These are phyloP conservation scores for Platalea minor DNA, from an alignment of 2,797 vertebrate genomes.

Conservation along the genomic window DNA sequence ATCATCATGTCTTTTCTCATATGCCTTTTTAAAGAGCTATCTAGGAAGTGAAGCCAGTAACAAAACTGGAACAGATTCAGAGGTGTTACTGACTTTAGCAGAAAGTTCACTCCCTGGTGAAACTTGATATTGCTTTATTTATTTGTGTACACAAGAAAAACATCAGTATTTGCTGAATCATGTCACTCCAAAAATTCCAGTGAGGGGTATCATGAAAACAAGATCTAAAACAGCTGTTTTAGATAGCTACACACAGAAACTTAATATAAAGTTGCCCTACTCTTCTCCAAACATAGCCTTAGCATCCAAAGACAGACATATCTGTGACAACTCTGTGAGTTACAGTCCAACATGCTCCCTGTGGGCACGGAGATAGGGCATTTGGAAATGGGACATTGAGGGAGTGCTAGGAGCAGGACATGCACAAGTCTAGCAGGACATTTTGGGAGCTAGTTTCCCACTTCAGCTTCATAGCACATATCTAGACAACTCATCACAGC, in stretches of 20 bases:
- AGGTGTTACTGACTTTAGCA: neutral
- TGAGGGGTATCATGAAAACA: neutral
- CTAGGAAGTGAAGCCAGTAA: neutral
- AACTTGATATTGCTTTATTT: neutral
- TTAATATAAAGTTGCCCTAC: neutral
- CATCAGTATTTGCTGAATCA: neutral
- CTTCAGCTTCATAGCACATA: neutral
- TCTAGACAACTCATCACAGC: neutral
- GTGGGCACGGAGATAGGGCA: neutral
- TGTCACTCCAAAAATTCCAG: neutral
- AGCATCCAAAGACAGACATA: neutral
- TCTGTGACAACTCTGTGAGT: neutral
- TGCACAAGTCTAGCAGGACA: neutral
- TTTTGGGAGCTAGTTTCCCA: neutral
- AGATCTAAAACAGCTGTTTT: neutral
- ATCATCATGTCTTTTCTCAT: neutral
- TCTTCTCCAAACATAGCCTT: neutral
- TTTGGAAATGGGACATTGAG: neutral
- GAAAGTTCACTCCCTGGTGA: neutral
- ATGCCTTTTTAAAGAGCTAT: accelerated
- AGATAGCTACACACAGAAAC: neutral
- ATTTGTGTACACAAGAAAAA: neutral
- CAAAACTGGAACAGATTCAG: neutral
- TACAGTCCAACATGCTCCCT: neutral
- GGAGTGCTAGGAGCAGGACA: neutral